These are phyloP conservation scores for Diplodus sargus DNA, from an alignment of 2,797 vertebrate species.

Conservation along the genomic window DNA sequence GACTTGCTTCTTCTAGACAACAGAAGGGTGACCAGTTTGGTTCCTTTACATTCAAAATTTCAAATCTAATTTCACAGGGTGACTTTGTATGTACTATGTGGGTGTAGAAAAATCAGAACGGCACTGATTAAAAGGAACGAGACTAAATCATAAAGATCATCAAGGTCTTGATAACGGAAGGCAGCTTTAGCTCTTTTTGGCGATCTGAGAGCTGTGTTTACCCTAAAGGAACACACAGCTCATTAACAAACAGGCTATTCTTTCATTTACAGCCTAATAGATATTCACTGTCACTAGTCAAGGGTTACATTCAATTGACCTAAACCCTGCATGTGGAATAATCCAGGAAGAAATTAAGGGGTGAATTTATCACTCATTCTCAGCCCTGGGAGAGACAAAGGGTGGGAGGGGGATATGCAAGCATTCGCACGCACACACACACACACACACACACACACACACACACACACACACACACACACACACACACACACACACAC, in stretches of 20 bases:
- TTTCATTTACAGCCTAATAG: constrained; percentile 88
- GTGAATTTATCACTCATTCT: constrained; percentile 89
- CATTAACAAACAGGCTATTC: constrained; percentile 77
- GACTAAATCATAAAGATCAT: constrained; percentile 31
- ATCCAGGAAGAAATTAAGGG: constrained; percentile 87
- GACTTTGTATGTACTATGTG: background rate
- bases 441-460: constrained; percentile 1
- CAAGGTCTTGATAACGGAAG: constrained; percentile 35
- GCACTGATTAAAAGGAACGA: constrained; percentile 12
- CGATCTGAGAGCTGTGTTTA: constrained; percentile 46
- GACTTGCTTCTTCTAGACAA: background rate
- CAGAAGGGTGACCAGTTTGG: constrained; percentile 4
- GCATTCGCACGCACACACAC: constrained; percentile 18
- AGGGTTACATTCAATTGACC: constrained; percentile 88
- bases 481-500: background rate
- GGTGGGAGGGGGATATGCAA: constrained; percentile 41
- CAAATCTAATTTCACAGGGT: constrained; percentile 7
- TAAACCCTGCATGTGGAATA: constrained; percentile 86
- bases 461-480: background rate
- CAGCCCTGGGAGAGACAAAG: constrained; percentile 63
- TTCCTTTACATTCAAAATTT: background rate
- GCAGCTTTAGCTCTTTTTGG: constrained; percentile 45
- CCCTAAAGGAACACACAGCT: constrained; percentile 63
- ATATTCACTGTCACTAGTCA: constrained; percentile 88
- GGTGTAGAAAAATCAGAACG: constrained; percentile 1